These are phyloP conservation scores for Catocala sponsa DNA, from an alignment of 2,888 invertebrate genomes.

Conservation along the genomic window DNA sequence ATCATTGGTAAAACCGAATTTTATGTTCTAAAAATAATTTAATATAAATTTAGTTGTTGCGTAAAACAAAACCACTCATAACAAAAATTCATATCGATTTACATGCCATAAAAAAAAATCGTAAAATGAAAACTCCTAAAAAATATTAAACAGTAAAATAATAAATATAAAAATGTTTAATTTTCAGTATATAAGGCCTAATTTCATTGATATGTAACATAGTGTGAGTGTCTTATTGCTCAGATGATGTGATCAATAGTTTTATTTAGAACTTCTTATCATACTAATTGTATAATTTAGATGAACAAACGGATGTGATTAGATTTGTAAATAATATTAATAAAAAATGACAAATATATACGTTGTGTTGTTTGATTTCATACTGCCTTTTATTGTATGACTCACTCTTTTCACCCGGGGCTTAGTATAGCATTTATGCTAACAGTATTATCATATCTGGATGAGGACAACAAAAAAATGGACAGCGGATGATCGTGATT, in stretches of 20 bases:
- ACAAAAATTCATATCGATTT: neutral
- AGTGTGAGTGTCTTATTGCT: conserved; percentile 45
- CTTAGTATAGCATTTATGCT: too few relatives aligned
- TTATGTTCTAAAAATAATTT: neutral
- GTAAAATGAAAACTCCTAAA: too few relatives aligned
- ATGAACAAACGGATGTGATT: conserved; percentile 84
- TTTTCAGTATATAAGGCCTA: conserved; percentile 26
- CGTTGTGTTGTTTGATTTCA: conserved; percentile 28
- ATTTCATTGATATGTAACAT: conserved; percentile 27
- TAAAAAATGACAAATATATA: conserved; percentile 69
- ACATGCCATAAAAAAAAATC: too few relatives aligned
- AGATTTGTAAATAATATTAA: conserved; percentile 86
- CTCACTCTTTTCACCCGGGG: too few relatives aligned
- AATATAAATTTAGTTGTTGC: neutral
- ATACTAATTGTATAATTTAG: conserved; percentile 72
- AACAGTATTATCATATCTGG: too few relatives aligned
- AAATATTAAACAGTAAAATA: too few relatives aligned
- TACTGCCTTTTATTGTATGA: neutral
- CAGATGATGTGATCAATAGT: conserved; percentile 59
- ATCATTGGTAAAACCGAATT: neutral
- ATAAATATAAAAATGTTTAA: too few relatives aligned
- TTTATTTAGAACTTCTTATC: conserved; percentile 65
- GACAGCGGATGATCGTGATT: too few relatives aligned
- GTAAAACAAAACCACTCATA: neutral
- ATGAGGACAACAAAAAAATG: too few relatives aligned